phyloP scores from a whole-genome alignment of 2,797 vertebrate species.

The Varecia variegata region DNA sequence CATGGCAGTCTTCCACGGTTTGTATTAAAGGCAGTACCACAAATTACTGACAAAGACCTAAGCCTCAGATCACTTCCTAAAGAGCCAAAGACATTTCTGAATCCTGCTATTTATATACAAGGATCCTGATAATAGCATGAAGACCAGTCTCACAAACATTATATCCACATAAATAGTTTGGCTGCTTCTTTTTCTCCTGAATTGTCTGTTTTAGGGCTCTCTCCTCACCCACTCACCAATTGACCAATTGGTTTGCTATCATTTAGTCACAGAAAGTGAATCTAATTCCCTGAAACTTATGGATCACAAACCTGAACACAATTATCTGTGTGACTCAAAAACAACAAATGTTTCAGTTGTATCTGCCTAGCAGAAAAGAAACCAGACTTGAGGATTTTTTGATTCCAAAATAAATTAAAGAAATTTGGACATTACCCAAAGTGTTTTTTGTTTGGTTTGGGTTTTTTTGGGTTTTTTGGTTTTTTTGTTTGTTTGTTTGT shows the following conservation, averaged over 20 bases:
- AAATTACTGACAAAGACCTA: neutral
- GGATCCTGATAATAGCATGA: neutral
- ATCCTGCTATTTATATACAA: neutral
- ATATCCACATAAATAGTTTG: neutral
- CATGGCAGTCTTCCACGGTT: neutral
- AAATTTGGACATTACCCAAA: neutral
- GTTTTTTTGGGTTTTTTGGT: too few relatives aligned
- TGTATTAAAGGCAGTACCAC: neutral
- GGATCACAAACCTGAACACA: neutral
- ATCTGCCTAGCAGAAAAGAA: neutral
- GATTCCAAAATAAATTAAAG: neutral
- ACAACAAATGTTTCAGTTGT: neutral
- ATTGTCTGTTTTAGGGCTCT: neutral
- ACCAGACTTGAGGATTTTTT: neutral
- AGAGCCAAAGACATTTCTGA: neutral
- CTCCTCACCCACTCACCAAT: neutral
- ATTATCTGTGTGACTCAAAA: neutral
- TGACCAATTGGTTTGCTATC: neutral
- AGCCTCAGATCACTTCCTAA: neutral
- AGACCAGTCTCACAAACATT: neutral
- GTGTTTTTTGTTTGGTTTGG: neutral
- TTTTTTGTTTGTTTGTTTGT: neutral
- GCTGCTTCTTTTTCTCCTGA: neutral
- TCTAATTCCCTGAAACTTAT: neutral
- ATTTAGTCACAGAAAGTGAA: neutral